These are phyloP conservation scores for Hypanus sabinus DNA, from an alignment of 2,113 vertebrate genomes.

Conservation along the genomic window DNA sequence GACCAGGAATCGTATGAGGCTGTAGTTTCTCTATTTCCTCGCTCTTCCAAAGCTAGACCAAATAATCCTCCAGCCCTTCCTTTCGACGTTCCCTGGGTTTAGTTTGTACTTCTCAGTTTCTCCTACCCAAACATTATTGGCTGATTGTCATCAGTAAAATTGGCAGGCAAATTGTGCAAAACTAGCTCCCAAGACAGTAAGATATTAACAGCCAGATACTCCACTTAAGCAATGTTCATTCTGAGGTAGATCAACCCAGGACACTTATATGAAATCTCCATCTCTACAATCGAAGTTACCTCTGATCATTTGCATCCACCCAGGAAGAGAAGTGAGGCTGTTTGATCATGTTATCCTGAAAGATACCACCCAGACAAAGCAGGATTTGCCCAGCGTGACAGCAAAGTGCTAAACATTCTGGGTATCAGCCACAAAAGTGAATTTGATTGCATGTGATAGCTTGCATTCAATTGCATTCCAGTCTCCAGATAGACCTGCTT, in stretches of 20 bases:
- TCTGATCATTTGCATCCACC: background rate
- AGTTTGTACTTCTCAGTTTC: too few species aligned
- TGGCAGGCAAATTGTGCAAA: background rate
- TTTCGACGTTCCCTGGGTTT: too few species aligned
- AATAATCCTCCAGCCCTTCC: too few species aligned
- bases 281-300: background rate
- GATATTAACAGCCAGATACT: background rate
- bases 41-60: too few species aligned
- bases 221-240: background rate
- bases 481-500: background rate
- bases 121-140: too few species aligned
- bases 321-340: too few species aligned
- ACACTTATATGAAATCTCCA: background rate
- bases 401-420: background rate
- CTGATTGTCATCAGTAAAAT: background rate
- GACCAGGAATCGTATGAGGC: too few species aligned
- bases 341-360: background rate
- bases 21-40: too few species aligned
- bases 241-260: background rate
- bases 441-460: background rate
- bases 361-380: background rate
- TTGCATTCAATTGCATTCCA: background rate
- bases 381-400: background rate
- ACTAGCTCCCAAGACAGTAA: background rate
- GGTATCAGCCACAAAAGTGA: background rate